Evolutionary conservation across 2,797 vertebrate species (phyloP).

Genomic region (Heterohyrax brucei): DNA sequence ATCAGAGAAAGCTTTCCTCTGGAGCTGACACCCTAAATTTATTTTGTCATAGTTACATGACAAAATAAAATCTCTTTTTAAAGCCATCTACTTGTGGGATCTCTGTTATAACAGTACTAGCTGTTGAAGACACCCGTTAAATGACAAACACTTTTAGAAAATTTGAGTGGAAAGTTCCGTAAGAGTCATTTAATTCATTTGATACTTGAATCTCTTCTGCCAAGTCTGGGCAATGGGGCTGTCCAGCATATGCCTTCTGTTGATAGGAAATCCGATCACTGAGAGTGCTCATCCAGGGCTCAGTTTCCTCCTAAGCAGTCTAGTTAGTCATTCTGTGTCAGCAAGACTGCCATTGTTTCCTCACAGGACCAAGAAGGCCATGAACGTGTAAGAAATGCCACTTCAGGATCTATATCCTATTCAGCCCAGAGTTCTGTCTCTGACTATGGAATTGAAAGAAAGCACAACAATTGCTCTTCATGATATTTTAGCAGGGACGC

Average conservation of each 20-base stretch:
- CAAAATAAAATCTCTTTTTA: too few species aligned
- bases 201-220: not conserved
- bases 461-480: not conserved
- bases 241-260: not conserved
- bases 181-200: not conserved
- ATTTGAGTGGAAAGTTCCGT: accelerated
- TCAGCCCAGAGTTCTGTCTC: not conserved
- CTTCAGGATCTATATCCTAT: not conserved
- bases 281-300: accelerated
- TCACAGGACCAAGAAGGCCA: not conserved
- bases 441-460: not conserved
- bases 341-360: not conserved
- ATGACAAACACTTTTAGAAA: not conserved
- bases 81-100: too few species aligned
- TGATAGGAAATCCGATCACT: not conserved
- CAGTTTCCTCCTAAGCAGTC: not conserved
- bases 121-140: not conserved
- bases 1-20: too few species aligned
- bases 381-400: not conserved
- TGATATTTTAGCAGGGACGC: not conserved
- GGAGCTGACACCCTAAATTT: too few species aligned
- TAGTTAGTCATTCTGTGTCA: not conserved
- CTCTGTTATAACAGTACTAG: too few species aligned
- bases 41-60: too few species aligned
- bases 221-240: accelerated